Evolutionary conservation across 1,140 invertebrate genomes (phyloP).

Genomic region (Drosophila lowei): DNA sequence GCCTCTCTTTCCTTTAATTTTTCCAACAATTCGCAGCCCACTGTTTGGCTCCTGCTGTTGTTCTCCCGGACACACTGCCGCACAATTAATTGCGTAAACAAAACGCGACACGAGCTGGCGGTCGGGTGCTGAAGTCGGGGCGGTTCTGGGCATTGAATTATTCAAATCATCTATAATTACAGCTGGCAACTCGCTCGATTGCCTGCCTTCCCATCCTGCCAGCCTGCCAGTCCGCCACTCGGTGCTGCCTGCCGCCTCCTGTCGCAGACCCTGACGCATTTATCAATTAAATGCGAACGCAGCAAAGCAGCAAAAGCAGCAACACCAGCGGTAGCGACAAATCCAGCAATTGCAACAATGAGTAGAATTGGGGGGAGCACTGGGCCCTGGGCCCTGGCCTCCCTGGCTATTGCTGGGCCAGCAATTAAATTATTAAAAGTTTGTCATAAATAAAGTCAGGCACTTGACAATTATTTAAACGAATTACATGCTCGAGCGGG

Average conservation of each 20-base stretch:
- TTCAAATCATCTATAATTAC: slow-evolving; percentile 80
- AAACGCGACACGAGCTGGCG: slow-evolving; percentile 48
- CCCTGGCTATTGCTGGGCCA: slow-evolving; percentile 30
- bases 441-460: slow-evolving; percentile 74
- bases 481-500: slow-evolving; percentile 56
- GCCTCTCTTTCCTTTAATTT: background rate
- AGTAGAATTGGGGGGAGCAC: slow-evolving; percentile 2
- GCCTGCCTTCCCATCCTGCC: background rate
- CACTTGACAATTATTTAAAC: slow-evolving; percentile 79
- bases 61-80: slow-evolving; percentile 38
- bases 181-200: slow-evolving; percentile 44
- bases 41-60: slow-evolving; percentile 35
- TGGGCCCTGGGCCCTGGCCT: no score
- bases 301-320: slow-evolving; percentile 27
- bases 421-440: slow-evolving; percentile 79
- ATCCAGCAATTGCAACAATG: slow-evolving; percentile 71
- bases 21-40: background rate
- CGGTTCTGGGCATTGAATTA: slow-evolving; percentile 66
- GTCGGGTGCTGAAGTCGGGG: background rate
- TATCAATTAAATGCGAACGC: slow-evolving; percentile 79
- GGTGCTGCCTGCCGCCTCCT: background rate
- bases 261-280: slow-evolving; percentile 48
- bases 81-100: slow-evolving; percentile 79
- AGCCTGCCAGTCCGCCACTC: background rate
- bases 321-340: slow-evolving; percentile 3